A percentile compares a stretch with the other conserved stretches of the same genome.
Conservation (phyloP, 2,797 vertebrate genomes). For the Kryptolebias ocellatus region DNA sequence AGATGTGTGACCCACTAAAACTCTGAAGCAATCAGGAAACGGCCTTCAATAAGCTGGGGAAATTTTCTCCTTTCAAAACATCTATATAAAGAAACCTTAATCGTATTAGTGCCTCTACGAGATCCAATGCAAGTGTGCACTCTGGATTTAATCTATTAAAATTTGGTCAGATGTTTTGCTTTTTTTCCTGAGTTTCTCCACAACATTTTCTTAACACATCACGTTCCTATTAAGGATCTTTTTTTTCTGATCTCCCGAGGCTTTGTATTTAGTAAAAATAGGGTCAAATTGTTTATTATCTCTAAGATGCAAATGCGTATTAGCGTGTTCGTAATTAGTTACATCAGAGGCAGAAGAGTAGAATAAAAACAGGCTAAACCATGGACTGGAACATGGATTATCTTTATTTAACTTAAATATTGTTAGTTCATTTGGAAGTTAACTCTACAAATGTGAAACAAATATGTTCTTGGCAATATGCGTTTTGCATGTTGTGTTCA, state of each 20-base stretch:
- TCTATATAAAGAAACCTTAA: slow-evolving; percentile 18
- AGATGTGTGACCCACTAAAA: slow-evolving; percentile 35
- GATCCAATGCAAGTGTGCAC: neutral
- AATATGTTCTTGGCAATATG: slow-evolving; percentile 30
- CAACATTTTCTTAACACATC: neutral
- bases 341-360: slow-evolving; percentile 5
- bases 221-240: slow-evolving; percentile 38
- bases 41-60: slow-evolving; percentile 28
- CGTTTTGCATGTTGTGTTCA: slow-evolving; percentile 45
- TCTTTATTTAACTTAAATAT: slow-evolving; percentile 26
- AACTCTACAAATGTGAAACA: slow-evolving; percentile 50
- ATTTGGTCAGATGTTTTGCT: neutral
- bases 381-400: slow-evolving; percentile 14
- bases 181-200: slow-evolving; percentile 1
- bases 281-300: slow-evolving; percentile 27
- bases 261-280: slow-evolving; percentile 16
- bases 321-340: slow-evolving; percentile 26
- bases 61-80: slow-evolving; percentile 36
- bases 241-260: slow-evolving; percentile 11
- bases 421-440: slow-evolving; percentile 39
- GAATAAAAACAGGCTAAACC: slow-evolving; percentile 17
- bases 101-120: slow-evolving; percentile 6
- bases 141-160: neutral
- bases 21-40: slow-evolving; percentile 49
- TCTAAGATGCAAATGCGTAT: slow-evolving; percentile 22